Conservation (phyloP, 2,888 invertebrate species). For the Nemotelus nigrinus region DNA sequence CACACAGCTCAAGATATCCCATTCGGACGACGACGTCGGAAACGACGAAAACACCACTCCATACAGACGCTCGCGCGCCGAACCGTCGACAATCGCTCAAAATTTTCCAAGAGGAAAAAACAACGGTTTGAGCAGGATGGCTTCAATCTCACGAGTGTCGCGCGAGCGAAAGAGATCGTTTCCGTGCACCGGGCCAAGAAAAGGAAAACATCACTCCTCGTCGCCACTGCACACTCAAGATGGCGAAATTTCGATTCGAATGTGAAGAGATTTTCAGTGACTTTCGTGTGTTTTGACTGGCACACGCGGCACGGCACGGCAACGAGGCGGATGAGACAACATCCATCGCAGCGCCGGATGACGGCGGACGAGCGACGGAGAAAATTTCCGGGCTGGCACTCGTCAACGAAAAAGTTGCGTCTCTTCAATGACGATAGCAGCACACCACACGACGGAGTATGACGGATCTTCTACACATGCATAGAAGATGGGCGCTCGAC, state of each 20-base stretch:
- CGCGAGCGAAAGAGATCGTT: conserved; percentile 7
- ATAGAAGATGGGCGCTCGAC: background rate
- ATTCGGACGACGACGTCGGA: conserved; percentile 10
- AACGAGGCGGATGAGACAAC: background rate
- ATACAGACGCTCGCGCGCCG: background rate
- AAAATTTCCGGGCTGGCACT: conserved; percentile 37
- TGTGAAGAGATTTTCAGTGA: conserved; percentile 46
- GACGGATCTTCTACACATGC: conserved; percentile 4
- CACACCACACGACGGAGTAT: conserved; percentile 7
- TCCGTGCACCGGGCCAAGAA: background rate
- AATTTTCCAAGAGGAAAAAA: conserved; percentile 13
- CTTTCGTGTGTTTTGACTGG: conserved; percentile 48
- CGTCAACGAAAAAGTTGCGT: conserved; percentile 16
- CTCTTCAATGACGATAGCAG: conserved; percentile 7
- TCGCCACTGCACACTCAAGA: conserved; percentile 48
- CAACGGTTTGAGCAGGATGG: conserved; percentile 12
- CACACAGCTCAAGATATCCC: conserved; percentile 7
- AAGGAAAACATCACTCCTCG: conserved; percentile 16
- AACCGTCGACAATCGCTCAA: conserved; percentile 4
- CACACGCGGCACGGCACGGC: background rate
- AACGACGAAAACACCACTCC: background rate
- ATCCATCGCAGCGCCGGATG: background rate
- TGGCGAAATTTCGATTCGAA: conserved; percentile 50
- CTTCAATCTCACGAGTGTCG: background rate
- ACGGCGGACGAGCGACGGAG: conserved; percentile 21